Conservation (phyloP, 2,797 vertebrate species). For the Darevskia mixta region DNA sequence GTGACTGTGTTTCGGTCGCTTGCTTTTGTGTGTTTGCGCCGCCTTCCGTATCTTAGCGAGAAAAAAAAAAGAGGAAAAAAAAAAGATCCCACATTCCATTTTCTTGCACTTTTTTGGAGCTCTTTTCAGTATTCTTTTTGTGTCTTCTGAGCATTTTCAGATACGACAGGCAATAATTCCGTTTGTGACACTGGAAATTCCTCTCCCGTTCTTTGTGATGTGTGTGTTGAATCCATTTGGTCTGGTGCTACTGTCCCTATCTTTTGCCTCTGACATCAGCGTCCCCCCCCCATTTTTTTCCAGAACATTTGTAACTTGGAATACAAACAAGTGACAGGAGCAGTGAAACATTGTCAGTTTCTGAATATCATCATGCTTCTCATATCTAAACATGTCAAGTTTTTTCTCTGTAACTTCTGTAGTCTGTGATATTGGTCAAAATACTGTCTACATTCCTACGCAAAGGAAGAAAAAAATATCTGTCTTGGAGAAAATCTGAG, state of each 20-base stretch:
- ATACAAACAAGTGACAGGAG: constrained; percentile 84
- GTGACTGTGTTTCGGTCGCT: constrained; percentile 85
- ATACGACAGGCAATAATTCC: constrained; percentile 88
- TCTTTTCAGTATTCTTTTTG: constrained; percentile 77
- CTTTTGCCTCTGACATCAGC: constrained; percentile 76
- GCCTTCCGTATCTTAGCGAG: constrained; percentile 84
- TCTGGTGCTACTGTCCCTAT: constrained; percentile 82
- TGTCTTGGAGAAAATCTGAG: constrained; percentile 84
- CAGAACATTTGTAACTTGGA: constrained; percentile 88
- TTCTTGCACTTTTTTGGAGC: constrained; percentile 78
- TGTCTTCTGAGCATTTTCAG: constrained; percentile 82
- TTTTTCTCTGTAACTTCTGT: constrained; percentile 85
- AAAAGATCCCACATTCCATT: constrained; percentile 79
- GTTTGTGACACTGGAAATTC: constrained; percentile 87
- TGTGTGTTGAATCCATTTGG: constrained; percentile 87
- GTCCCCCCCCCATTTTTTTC: constrained; percentile 71
- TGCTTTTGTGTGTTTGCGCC: constrained; percentile 84
- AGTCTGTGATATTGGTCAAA: constrained; percentile 87
- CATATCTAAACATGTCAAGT: constrained; percentile 85
- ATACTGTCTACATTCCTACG: constrained; percentile 90
- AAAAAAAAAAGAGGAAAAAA: constrained; percentile 61
- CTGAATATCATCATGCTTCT: constrained; percentile 83
- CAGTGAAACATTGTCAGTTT: constrained; percentile 85
- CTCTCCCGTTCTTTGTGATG: constrained; percentile 79
- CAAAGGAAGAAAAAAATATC: constrained; percentile 82